These are phyloP conservation scores for Mimumesa dahlbomi DNA, from an alignment of 2,888 invertebrate species.

Conservation along the genomic window DNA sequence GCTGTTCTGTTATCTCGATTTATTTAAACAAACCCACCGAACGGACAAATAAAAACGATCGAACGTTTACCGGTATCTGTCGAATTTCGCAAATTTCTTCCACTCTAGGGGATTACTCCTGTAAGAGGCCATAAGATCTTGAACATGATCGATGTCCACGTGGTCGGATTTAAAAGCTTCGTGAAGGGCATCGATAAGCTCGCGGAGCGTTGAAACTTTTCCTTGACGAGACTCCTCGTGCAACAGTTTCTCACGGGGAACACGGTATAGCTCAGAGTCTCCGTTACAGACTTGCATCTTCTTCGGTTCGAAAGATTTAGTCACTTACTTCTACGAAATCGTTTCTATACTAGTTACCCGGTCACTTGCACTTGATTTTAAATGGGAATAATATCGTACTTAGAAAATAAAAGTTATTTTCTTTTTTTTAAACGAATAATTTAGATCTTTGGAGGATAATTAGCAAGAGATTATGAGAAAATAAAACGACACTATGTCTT, in stretches of 20 bases:
- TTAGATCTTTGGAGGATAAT: no score
- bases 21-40: background rate
- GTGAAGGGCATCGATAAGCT: conserved; percentile 87
- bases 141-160: conserved; percentile 95
- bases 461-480: conserved; percentile 22
- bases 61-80: conserved; percentile 90
- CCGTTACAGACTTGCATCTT: conserved; percentile 64
- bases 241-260: conserved; percentile 15
- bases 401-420: no score
- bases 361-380: background rate
- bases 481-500: conserved; percentile 1
- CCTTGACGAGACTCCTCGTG: conserved; percentile 24
- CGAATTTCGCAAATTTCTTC: conserved; percentile 97
- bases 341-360: background rate
- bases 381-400: background rate
- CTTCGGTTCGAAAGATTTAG: no score
- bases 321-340: background rate
- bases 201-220: conserved; percentile 81
- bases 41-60: background rate
- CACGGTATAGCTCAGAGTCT: conserved; percentile 21
- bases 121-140: conserved; percentile 89
- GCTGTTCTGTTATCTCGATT: no score
- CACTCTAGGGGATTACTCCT: conserved; percentile 95
- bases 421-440: no score
- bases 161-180: conserved; percentile 89